phyloP scores from a whole-genome alignment of 2,113 vertebrate species.

The Atherinomorus stipes region DNA sequence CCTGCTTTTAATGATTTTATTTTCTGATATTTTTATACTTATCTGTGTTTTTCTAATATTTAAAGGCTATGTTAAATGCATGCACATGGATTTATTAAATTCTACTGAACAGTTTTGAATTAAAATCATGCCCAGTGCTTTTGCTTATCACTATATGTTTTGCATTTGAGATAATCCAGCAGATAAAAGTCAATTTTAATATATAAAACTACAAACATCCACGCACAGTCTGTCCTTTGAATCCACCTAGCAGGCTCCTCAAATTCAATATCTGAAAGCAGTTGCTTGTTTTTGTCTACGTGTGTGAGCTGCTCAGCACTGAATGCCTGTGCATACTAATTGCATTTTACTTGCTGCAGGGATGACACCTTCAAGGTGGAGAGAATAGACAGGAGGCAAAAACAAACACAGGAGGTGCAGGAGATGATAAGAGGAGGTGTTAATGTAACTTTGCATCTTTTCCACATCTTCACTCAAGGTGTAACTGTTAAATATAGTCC shows the following conservation, averaged over 20 bases:
- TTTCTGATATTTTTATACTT: neutral
- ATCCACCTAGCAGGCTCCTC: conserved; percentile 23
- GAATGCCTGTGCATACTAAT: conserved; percentile 64
- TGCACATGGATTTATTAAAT: neutral
- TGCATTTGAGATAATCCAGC: neutral
- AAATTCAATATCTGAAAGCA: conserved; percentile 54
- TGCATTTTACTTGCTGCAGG: conserved; percentile 55
- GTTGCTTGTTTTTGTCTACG: conserved; percentile 33
- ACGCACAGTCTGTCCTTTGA: conserved; percentile 36
- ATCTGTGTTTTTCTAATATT: neutral
- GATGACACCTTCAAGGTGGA: conserved; percentile 66
- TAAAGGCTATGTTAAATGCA: neutral
- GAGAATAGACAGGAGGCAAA: conserved; percentile 48
- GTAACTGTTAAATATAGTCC: conserved; percentile 42
- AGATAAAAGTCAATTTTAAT: conserved; percentile 28
- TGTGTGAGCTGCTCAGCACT: conserved; percentile 39
- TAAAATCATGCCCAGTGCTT: neutral
- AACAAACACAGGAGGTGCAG: conserved; percentile 58
- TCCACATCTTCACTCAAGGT: conserved; percentile 35
- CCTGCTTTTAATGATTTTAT: neutral
- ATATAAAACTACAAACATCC: conserved; percentile 24
- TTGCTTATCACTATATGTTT: neutral
- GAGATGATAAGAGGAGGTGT: conserved; percentile 55
- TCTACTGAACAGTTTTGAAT: conserved; percentile 12
- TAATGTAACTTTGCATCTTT: conserved; percentile 41